These are phyloP conservation scores for Puntigrus tetrazona DNA, from an alignment of 2,113 vertebrate genomes.

Conservation along the genomic window DNA sequence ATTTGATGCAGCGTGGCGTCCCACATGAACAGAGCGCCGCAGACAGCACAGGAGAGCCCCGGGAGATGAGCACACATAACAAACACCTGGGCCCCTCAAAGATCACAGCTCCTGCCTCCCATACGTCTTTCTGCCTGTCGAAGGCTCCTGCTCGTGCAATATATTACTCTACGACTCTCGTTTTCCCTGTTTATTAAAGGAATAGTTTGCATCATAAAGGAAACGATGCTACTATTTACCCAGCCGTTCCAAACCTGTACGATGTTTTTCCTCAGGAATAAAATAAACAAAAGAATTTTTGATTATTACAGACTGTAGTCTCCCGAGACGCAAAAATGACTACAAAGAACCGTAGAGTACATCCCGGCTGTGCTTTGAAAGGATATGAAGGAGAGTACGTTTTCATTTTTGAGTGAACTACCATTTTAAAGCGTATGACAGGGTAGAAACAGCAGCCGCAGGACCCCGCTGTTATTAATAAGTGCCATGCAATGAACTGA, in stretches of 20 bases:
- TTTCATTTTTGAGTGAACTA: not conserved
- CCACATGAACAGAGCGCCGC: not conserved
- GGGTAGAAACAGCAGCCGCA: not conserved
- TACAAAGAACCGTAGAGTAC: too few relatives aligned
- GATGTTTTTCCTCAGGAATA: not conserved
- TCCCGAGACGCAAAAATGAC: not conserved
- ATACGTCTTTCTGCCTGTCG: not conserved
- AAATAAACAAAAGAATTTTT: not conserved
- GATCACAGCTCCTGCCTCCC: slow-evolving; percentile 5
- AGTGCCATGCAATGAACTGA: not conserved
- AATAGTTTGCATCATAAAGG: not conserved
- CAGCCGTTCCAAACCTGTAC: not conserved
- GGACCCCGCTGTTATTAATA: slow-evolving; percentile 27
- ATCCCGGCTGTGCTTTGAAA: too few relatives aligned
- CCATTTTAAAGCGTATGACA: not conserved
- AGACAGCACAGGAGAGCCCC: not conserved
- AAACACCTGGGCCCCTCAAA: slow-evolving; percentile 32
- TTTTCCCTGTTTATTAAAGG: not conserved
- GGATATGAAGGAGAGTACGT: not conserved
- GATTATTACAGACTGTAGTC: not conserved
- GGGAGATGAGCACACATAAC: slow-evolving; percentile 6
- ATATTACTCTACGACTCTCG: not conserved
- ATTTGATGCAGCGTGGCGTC: not conserved
- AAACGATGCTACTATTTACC: not conserved
- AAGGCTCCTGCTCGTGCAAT: not conserved